Base-by-base conservation (phyloP, 2,888 invertebrate genomes). In the Synanthedon andrenaeformis region DNA sequence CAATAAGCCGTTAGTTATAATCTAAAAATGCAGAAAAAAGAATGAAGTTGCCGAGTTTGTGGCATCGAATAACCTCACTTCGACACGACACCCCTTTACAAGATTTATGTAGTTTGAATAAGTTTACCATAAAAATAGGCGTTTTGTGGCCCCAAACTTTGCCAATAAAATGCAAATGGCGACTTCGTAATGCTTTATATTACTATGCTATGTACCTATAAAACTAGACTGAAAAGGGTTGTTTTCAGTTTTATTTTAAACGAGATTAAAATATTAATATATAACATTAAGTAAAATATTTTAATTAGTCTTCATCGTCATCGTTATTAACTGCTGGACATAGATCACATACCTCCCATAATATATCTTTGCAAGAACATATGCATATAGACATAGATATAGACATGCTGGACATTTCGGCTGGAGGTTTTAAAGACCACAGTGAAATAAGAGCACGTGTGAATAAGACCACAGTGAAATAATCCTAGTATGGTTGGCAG, bases 81-180 rank as follows among this genome's bases (percentile, higher is more conserved):
- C 19, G 49, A 14, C 13, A 49, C 17, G 17, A 49, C 19, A 82
- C 81, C 82, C 82, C 81, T 81, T 84, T 75, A 63, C 67, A 67
- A 73, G 74, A 86, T 84, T 86, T 86, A 86, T 83, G 82, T 80
- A 75, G 67, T 85, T 84, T 83, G 83, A 86, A 86, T 86, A 85
- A 83, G 76, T 80, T 85, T 81, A 77, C 74, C 81, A 81, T 83
- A 85, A 85, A 86, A 86, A 85, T 84, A 81, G 80, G 81, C 82
- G 70, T 79, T 72, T 69, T 74, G 80, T 64, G 81, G 76, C 76
- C 74, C 76, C 74, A 76, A 84, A 86, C 79, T 86, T 86, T 75
- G 62, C 76, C 76, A 86, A 86, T 86, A 86, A 86, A 86, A 86
- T 85, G 86, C 83, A 85, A 86, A 86, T 86, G 83, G 76, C 73